phyloP scores from a whole-genome alignment of 2,113 vertebrate species.

The Myrmecophaga tridactyla region DNA sequence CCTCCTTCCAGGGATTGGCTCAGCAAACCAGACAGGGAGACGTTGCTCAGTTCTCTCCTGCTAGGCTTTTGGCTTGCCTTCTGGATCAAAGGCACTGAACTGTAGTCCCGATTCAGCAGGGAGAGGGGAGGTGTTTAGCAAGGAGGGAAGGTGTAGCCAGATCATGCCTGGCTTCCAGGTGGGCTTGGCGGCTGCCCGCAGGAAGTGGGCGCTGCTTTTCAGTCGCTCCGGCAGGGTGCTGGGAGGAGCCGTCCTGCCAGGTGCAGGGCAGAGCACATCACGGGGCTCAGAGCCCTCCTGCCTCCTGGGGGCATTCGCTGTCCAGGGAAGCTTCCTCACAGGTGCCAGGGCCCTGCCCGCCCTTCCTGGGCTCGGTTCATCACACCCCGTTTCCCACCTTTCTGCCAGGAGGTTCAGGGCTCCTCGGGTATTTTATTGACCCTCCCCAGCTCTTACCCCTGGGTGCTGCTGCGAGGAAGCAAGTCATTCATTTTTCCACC shows the following conservation, averaged over 20 bases:
- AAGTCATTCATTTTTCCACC: background rate
- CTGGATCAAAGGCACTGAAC: slow-evolving; percentile 11
- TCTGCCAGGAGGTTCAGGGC: background rate
- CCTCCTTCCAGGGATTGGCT: slow-evolving; percentile 44
- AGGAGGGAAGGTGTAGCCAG: rapidly evolving
- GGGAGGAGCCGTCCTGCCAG: background rate
- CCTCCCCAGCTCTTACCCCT: too few relatives aligned
- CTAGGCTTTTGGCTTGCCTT: background rate
- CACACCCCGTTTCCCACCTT: background rate
- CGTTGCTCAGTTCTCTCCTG: slow-evolving; percentile 45
- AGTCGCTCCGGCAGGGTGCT: background rate
- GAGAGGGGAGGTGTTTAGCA: background rate
- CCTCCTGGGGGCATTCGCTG: rapidly evolving
- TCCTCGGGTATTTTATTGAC: background rate
- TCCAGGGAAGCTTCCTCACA: background rate
- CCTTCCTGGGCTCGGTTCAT: background rate
- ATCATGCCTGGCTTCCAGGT: background rate
- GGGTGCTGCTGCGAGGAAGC: background rate
- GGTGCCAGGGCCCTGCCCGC: background rate
- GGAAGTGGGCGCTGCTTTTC: background rate
- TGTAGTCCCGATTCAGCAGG: background rate
- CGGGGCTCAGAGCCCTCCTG: background rate
- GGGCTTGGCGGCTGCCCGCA: background rate
- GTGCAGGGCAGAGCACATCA: rapidly evolving
- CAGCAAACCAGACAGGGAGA: background rate